Percentiles rank a stretch among this genome's conserved stretches.
These are phyloP conservation scores for Lissonota sp. DNA, from an alignment of 2,888 invertebrate genomes.

Conservation along the genomic window DNA sequence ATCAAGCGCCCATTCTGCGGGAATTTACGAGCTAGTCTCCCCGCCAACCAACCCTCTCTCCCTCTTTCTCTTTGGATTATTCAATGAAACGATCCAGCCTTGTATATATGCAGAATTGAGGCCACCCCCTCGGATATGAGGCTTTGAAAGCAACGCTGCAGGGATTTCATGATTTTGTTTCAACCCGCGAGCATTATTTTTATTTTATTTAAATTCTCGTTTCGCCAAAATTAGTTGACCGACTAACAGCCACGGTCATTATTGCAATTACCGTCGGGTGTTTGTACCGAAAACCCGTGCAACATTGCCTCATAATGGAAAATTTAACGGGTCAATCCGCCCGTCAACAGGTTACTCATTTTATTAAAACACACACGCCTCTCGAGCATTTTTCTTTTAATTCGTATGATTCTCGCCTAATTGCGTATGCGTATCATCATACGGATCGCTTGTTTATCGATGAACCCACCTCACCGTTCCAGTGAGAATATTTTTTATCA, in stretches of 20 bases:
- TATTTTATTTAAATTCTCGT: conserved; percentile 17
- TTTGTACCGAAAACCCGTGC: neutral
- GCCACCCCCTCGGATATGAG: neutral
- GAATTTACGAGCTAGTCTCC: conserved; percentile 52
- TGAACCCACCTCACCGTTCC: too few relatives aligned
- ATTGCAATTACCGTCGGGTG: conserved; percentile 37
- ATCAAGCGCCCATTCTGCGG: conserved; percentile 62
- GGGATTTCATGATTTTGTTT: conserved; percentile 37
- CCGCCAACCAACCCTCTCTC: conserved; percentile 15
- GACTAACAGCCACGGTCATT: conserved; percentile 47
- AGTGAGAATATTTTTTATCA: too few relatives aligned
- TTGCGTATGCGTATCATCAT: neutral
- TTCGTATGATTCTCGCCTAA: neutral
- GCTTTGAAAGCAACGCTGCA: neutral
- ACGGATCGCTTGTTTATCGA: too few relatives aligned
- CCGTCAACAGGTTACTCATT: conserved; percentile 47
- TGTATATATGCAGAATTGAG: neutral
- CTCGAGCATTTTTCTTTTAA: neutral
- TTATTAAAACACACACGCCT: conserved; percentile 2
- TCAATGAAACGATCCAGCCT: conserved; percentile 46
- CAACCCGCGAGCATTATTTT: neutral
- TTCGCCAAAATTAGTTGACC: conserved; percentile 41
- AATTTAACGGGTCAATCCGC: conserved; percentile 34
- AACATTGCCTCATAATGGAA: conserved; percentile 27
- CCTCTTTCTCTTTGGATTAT: conserved; percentile 59